Evolutionary conservation across 53 echinoderm and acorn worm species (phyloP).

Genomic region (Patiria pectinifera): DNA sequence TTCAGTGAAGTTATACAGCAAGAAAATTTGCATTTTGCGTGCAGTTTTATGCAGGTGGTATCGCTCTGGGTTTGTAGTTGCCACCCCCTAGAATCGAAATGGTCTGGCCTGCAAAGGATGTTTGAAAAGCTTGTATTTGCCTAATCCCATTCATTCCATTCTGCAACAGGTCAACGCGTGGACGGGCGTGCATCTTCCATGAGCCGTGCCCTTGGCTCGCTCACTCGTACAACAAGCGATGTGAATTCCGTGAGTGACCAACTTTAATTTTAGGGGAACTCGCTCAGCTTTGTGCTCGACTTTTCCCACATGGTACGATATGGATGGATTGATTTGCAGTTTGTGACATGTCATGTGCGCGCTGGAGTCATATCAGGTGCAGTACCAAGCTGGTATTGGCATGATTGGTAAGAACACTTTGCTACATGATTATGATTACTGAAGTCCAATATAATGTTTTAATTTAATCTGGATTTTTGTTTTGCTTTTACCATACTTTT

Average conservation of each 20-base stretch:
- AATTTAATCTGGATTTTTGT: too few species aligned
- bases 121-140: constrained; percentile 60
- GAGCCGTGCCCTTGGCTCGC: constrained; percentile 52
- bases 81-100: neutral
- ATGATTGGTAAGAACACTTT: too few species aligned
- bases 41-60: neutral
- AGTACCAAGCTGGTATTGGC: too few species aligned
- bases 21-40: neutral
- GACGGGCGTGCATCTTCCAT: neutral
- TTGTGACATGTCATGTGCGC: too few species aligned
- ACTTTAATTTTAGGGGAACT: neutral
- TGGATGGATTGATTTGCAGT: neutral
- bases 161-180: constrained; percentile 53
- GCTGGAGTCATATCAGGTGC: too few species aligned
- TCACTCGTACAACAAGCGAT: neutral
- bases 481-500: too few species aligned
- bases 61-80: neutral
- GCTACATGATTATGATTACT: too few species aligned
- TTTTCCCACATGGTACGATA: neutral
- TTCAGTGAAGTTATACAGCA: neutral
- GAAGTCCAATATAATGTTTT: too few species aligned
- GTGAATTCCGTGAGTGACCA: neutral
- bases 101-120: constrained; percentile 18
- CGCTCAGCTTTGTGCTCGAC: neutral
- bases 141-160: constrained; percentile 52